Conservation (phyloP, 2,797 vertebrate species). For the Tokudaia tokunoshimensis region DNA sequence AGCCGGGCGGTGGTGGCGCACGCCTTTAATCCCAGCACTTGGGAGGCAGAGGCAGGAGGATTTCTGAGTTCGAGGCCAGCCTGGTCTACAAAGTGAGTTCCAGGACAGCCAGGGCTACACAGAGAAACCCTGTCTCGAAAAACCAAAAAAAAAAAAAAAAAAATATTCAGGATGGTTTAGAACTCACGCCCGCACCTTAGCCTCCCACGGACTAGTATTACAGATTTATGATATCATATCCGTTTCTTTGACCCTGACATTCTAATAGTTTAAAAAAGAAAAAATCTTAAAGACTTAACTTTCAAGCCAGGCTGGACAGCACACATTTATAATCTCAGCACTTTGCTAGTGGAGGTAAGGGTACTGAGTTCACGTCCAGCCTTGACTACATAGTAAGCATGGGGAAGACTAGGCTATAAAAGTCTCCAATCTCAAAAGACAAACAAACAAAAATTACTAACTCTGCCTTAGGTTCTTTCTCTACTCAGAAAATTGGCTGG, state of each 20-base stretch:
- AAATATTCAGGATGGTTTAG: background rate
- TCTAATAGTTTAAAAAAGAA: background rate
- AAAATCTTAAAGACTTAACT: background rate
- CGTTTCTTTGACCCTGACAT: slow-evolving; percentile 8
- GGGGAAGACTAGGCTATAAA: background rate
- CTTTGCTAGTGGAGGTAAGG: background rate
- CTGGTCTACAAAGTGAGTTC: too few relatives aligned
- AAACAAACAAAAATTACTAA: background rate
- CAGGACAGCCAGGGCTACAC: too few relatives aligned
- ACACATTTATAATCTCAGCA: background rate
- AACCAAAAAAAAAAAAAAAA: too few relatives aligned
- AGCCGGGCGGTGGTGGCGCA: too few relatives aligned
- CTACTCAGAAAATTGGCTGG: background rate
- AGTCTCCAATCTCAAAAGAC: background rate
- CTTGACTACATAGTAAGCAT: background rate
- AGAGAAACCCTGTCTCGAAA: too few relatives aligned
- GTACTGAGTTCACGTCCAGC: background rate
- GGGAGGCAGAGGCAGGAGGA: too few relatives aligned
- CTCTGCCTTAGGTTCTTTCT: slow-evolving; percentile 7
- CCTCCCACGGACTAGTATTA: background rate
- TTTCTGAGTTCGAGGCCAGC: too few relatives aligned
- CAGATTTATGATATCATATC: background rate
- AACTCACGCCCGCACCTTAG: background rate
- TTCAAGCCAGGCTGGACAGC: background rate
- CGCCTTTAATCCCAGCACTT: too few relatives aligned